Evolutionary conservation across 2,888 invertebrate genomes (phyloP).

Genomic region (Hipparchia sbordonii): DNA sequence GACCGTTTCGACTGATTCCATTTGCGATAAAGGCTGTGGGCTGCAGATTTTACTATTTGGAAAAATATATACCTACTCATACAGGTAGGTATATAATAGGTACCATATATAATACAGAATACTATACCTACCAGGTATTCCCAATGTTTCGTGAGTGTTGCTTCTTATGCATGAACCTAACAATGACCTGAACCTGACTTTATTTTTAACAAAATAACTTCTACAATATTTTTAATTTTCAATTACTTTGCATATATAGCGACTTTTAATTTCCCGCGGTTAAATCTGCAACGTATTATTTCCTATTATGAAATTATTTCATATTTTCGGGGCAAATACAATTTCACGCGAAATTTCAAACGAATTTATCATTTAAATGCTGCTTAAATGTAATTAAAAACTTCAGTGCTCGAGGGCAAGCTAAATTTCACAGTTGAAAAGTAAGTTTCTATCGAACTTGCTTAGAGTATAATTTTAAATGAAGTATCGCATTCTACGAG

Average conservation of each 20-base stretch:
- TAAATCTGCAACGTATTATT: background rate
- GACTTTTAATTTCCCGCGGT: too few species aligned
- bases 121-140: too few species aligned
- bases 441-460: background rate
- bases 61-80: background rate
- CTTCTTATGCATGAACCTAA: too few species aligned
- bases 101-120: too few species aligned
- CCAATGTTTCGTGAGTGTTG: background rate
- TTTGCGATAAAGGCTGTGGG: constrained; percentile 12
- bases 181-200: too few species aligned
- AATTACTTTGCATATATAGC: too few species aligned
- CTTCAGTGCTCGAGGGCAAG: constrained; percentile 7
- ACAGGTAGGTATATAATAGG: too few species aligned
- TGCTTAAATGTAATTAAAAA: background rate
- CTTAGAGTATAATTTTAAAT: background rate
- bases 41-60: background rate
- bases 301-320: background rate
- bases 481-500: background rate
- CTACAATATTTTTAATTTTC: too few species aligned
- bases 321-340: background rate
- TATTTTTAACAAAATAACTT: too few species aligned
- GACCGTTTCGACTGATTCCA: constrained; percentile 25
- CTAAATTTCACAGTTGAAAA: background rate
- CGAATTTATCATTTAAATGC: constrained; percentile 10
- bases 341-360: background rate